These are phyloP conservation scores for Globia sparganii DNA, from an alignment of 2,888 invertebrate genomes.

Conservation along the genomic window DNA sequence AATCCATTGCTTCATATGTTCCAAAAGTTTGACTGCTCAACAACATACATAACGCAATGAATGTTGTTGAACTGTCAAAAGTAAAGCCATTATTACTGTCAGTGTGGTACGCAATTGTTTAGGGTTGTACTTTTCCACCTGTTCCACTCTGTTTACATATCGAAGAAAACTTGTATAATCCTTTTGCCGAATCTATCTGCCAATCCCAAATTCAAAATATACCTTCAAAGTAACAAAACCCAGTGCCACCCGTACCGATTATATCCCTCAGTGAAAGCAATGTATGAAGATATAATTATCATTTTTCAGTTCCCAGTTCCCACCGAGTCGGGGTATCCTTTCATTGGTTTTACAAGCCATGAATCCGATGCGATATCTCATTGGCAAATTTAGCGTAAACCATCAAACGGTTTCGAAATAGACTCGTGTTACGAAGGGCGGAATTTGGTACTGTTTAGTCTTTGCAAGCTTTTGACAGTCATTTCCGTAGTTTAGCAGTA, in stretches of 20 bases:
- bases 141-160: neutral
- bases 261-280: conserved; percentile 41
- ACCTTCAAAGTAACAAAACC: conserved; percentile 13
- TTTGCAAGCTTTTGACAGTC: neutral
- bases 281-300: conserved; percentile 56
- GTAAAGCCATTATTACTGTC: neutral
- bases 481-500: neutral
- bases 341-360: conserved; percentile 85
- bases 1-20: no score
- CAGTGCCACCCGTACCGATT: conserved; percentile 6
- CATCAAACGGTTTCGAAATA: conserved; percentile 69
- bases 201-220: neutral
- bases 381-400: conserved; percentile 87
- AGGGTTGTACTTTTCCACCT: neutral
- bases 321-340: conserved; percentile 70
- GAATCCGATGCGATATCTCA: conserved; percentile 85
- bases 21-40: neutral
- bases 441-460: conserved; percentile 39
- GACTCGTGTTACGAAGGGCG: conserved; percentile 40
- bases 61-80: neutral
- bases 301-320: conserved; percentile 76
- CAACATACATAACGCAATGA: neutral
- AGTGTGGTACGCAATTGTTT: neutral
- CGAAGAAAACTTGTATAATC: neutral
- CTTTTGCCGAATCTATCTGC: neutral